Percentiles rank a stretch among this genome's conserved stretches.
phyloP scores from a whole-genome alignment of 2,797 vertebrate species.

The Macrochelys suwanniensis region DNA sequence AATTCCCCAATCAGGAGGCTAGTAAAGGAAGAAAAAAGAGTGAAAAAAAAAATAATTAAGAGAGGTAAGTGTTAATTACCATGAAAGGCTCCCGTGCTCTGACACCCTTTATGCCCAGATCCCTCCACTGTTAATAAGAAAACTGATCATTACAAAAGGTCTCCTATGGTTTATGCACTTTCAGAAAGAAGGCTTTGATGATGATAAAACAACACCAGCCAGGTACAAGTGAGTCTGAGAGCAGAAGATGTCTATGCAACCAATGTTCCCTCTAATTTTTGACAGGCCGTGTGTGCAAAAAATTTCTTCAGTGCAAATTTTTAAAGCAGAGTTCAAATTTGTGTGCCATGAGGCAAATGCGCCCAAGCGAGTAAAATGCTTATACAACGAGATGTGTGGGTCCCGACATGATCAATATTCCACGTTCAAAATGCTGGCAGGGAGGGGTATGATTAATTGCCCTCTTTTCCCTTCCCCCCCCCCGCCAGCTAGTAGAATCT shows the following conservation, averaged over 20 bases:
- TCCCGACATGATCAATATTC: too few relatives aligned
- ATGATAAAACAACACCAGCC: background rate
- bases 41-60: background rate
- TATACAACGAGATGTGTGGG: too few relatives aligned
- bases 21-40: background rate
- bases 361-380: too few relatives aligned
- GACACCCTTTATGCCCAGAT: conserved; percentile 18
- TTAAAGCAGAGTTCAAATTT: too few relatives aligned
- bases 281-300: too few relatives aligned
- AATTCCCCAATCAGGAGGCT: background rate
- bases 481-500: too few relatives aligned
- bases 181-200: background rate
- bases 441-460: too few relatives aligned
- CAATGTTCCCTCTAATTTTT: too few relatives aligned
- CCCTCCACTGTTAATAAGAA: conserved; percentile 12
- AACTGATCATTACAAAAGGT: conserved; percentile 34
- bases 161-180: background rate
- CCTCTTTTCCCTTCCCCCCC: too few relatives aligned
- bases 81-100: background rate
- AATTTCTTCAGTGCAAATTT: too few relatives aligned
- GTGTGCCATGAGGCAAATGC: too few relatives aligned
- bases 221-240: background rate
- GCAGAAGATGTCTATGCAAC: background rate
- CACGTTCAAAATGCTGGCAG: too few relatives aligned
- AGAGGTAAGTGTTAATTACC: background rate